Evolutionary conservation across 2,113 vertebrate species (phyloP).

Genomic region (Bos javanicus): DNA sequence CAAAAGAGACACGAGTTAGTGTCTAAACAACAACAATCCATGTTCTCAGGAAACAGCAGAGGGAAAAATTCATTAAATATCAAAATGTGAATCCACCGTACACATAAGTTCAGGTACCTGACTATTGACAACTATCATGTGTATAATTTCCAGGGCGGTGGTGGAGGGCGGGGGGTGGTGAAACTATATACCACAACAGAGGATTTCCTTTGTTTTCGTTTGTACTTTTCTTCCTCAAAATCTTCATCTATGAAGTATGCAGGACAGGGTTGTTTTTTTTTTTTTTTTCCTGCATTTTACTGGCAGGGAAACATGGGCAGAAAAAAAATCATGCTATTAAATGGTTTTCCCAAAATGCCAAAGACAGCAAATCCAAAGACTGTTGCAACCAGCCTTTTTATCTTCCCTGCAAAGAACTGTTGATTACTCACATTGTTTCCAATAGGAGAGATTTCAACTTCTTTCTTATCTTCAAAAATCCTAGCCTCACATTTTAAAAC

Average conservation of each 20-base stretch:
- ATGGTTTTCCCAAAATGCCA: conserved; percentile 32
- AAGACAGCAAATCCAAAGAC: neutral
- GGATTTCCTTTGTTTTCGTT: conserved; percentile 22
- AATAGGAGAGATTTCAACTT: conserved; percentile 40
- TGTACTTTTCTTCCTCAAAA: neutral
- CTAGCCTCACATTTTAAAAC: conserved; percentile 62
- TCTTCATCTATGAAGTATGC: neutral
- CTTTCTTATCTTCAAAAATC: conserved; percentile 62
- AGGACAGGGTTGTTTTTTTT: neutral
- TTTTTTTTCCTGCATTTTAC: neutral
- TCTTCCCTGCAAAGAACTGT: conserved; percentile 38
- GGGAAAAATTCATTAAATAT: neutral
- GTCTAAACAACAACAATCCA: neutral
- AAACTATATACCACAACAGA: neutral
- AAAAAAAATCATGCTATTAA: neutral
- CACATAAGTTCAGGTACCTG: neutral
- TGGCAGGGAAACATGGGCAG: neutral
- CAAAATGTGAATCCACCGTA: neutral
- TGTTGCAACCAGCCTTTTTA: conserved; percentile 21
- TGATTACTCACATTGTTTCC: conserved; percentile 54
- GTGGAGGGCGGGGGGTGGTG: neutral
- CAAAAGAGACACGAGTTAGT: neutral
- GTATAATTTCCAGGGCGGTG: neutral
- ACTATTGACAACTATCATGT: neutral
- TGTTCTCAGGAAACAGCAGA: neutral